Base-by-base conservation (phyloP, 1,140 invertebrate species). In the Hermetia illucens region DNA sequence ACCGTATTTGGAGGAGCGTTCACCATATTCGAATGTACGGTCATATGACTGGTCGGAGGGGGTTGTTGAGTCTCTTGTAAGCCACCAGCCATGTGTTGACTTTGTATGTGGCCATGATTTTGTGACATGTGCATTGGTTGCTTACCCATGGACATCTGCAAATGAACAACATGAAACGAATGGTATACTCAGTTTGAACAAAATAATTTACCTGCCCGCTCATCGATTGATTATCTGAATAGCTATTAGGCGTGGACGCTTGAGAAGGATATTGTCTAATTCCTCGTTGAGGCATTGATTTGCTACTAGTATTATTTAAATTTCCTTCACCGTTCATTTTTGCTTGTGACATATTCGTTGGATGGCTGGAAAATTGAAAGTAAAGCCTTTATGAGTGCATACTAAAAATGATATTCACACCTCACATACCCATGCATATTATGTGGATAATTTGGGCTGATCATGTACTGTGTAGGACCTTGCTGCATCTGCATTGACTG, bases 301-400 rank as follows among this genome's bases (percentile, higher is more conserved):
- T 59, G 17, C 3, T 34, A 34, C 18, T 39, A 16, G 44, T 46
- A 9, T 47, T 24, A 36, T 48, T 52, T 17, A 38, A 29, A 5
- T 46, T 50, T 3, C 43, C 22, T 9, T 59, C 56, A 12, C 56
- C 56, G 30, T 59, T 59, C n/a, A 58, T 30, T 38, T 59, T 59
- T n/a, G 52, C 42, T 15, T 32, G 21, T 21, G 17, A 21, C 18
- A 21, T 21, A 22, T 36, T 22, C 20, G 34, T 5, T 44, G 36
- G 12, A 50, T 52, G 12, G 50, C 42, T 44, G 57, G 42, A 16
- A 16, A 32, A 27, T 48, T 47, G 8, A 48, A 44, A 25, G 48
- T 34, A 16, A 3, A 19, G 32, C 3, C 53, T 37, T 49, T 44
- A 8, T 18, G 3, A 16, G 5, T 34, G 17, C 6, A 16, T 9